phyloP scores from a whole-genome alignment of 2,113 vertebrate species.

The Syngnathoides biaculeatus region DNA sequence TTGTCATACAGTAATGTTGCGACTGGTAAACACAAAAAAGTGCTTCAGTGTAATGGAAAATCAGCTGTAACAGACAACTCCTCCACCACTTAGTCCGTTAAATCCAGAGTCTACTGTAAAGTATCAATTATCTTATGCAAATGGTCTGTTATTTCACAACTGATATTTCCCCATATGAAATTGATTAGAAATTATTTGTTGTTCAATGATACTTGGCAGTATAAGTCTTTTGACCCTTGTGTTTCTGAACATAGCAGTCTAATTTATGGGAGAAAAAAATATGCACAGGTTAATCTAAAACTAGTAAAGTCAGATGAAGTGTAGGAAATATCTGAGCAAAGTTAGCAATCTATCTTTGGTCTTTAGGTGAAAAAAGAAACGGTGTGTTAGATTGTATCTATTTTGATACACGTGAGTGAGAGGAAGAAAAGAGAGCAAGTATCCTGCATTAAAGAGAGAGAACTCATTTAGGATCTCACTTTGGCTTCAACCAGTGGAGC shows the following conservation, averaged over 20 bases:
- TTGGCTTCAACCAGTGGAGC: slow-evolving; percentile 30
- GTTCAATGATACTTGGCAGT: neutral
- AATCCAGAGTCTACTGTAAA: too few species aligned
- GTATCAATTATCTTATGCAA: too few species aligned
- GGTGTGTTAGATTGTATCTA: neutral
- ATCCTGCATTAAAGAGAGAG: neutral
- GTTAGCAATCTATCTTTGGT: neutral
- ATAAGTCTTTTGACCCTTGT: neutral
- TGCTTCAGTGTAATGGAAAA: too few species aligned
- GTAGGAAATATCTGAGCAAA: neutral
- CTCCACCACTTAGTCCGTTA: too few species aligned
- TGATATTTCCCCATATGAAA: neutral
- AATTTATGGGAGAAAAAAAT: too few species aligned
- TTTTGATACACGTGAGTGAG: neutral
- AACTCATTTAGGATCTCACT: neutral
- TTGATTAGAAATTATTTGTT: neutral
- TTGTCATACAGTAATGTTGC: too few species aligned
- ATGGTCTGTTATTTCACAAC: neutral
- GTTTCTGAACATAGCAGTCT: too few species aligned
- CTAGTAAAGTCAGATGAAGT: too few species aligned
- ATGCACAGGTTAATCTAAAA: too few species aligned
- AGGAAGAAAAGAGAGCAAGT: neutral
- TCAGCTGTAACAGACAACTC: too few species aligned
- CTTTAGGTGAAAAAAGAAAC: neutral
- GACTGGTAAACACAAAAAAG: too few species aligned